Evolutionary conservation across 2,888 invertebrate genomes (phyloP).

Genomic region (Mylabris sibirica): DNA sequence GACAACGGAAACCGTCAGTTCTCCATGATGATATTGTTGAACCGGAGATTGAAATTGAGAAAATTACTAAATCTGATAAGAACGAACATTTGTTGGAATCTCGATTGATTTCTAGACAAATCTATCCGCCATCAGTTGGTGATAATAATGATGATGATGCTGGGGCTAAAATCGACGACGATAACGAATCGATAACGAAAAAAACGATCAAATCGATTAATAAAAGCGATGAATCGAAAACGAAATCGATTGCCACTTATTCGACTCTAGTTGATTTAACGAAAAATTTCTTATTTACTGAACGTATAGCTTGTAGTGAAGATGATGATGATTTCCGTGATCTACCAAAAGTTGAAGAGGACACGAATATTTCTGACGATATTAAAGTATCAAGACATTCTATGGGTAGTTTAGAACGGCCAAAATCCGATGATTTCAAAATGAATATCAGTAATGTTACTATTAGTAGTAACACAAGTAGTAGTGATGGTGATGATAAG

Average conservation of each 20-base stretch:
- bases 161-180: not conserved
- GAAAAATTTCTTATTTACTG: constrained; percentile 53
- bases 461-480: constrained; percentile 37
- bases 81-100: constrained; percentile 24
- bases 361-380: constrained; percentile 71
- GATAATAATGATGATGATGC: constrained; percentile 10
- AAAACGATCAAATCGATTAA: constrained; percentile 22
- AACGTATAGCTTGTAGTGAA: constrained; percentile 45
- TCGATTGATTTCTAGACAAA: constrained; percentile 16
- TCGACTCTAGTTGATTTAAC: constrained; percentile 41
- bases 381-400: constrained; percentile 70
- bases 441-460: constrained; percentile 48
- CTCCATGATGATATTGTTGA: not conserved
- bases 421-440: constrained; percentile 60
- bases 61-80: constrained; percentile 25
- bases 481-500: constrained; percentile 44
- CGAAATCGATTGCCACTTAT: constrained; percentile 33
- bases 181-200: constrained; percentile 21
- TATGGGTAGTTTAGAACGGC: constrained; percentile 69
- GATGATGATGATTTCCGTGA: constrained; percentile 42
- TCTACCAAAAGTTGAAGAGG: constrained; percentile 55
- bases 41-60: constrained; percentile 18
- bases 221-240: constrained; percentile 46
- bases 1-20: constrained; percentile 28
- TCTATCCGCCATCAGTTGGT: constrained; percentile 18